phyloP scores from a whole-genome alignment of 2,113 vertebrate species.

The Podarcis cretensis region DNA sequence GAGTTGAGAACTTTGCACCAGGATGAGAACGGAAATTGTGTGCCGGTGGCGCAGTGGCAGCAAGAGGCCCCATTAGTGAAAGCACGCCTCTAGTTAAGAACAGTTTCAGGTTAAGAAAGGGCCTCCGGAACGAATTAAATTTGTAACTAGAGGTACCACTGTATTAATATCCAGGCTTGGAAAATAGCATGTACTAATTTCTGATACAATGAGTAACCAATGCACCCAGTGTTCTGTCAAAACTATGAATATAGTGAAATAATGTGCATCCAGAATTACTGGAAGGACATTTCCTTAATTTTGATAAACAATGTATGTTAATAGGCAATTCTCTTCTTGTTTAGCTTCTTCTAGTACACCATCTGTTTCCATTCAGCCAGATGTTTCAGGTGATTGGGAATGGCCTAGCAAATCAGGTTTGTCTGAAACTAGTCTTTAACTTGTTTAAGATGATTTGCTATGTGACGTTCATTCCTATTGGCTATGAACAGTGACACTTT shows the following conservation, averaged over 20 bases:
- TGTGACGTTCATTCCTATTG: not conserved
- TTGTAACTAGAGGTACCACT: too few species aligned
- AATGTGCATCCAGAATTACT: not conserved
- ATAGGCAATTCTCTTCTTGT: conserved; percentile 1
- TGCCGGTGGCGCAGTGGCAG: too few species aligned
- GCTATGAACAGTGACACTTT: not conserved
- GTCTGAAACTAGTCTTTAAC: not conserved
- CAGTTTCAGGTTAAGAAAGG: too few species aligned
- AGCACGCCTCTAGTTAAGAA: too few species aligned
- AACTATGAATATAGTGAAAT: not conserved
- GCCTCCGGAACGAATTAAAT: too few species aligned
- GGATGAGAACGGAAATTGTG: too few species aligned
- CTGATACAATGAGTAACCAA: not conserved
- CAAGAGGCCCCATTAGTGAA: too few species aligned
- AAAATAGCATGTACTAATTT: not conserved
- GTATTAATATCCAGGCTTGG: not conserved
- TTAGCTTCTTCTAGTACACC: conserved; percentile 82
- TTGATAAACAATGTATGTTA: not conserved
- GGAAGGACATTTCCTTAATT: not conserved
- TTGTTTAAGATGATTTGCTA: not conserved
- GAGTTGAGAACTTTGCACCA: too few species aligned
- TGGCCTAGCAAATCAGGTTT: conserved; percentile 86
- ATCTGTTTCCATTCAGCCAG: conserved; percentile 91
- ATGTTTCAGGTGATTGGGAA: conserved; percentile 89
- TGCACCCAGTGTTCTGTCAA: not conserved